Evolutionary conservation across 2,888 invertebrate genomes (phyloP), one percentile per base, ranked within the genome.

Genomic region (Andrena hattorfiana): DNA sequence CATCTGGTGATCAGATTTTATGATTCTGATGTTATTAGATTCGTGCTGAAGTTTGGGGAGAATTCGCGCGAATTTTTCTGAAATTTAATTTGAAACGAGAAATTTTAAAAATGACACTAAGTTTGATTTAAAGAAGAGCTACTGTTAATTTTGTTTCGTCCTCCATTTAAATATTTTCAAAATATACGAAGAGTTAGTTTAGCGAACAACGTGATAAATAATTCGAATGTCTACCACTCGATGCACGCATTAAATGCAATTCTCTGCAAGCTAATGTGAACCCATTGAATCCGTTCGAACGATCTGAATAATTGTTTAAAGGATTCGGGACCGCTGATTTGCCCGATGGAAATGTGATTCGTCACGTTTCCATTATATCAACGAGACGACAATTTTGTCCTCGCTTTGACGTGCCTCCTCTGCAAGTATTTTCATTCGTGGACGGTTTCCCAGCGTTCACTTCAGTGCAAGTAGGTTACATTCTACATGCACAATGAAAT

Each of bases 401-500:
- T 26, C 2, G 28, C 23, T 32, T 54, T 23, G 13, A 42, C 42
- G 0, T 30, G 1, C 20, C 26, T 20, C 20, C 1, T 13, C 23
- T 2, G 20, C n/a, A 10, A 30, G 10, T 13, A 48, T 63, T 23
- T 54, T 20, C 13, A 35, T 59, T 69, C 23, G 56, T n/a, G 10
- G 23, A 20, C 13, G 7, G 48, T 35, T 71, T 42, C 28, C 8
- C 20, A 30, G 23, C 20, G 59, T 62, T 73, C 42, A 1, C 16
- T 8, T 20, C 26, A 7, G 3, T 10, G 51, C 30, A 66, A 63
- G 26, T 63, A 35, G 67, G 49, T 71, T 79, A 62, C 23, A n/a
- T 49, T 66, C 23, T 62, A 48, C 23, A 72, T 62, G 26, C 32
- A 16, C 30, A 49, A 35, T 54, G 32, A 77, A 67, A 77, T 66